phyloP scores from a whole-genome alignment of 2,797 vertebrate genomes.

The Pangasius krempfi region DNA sequence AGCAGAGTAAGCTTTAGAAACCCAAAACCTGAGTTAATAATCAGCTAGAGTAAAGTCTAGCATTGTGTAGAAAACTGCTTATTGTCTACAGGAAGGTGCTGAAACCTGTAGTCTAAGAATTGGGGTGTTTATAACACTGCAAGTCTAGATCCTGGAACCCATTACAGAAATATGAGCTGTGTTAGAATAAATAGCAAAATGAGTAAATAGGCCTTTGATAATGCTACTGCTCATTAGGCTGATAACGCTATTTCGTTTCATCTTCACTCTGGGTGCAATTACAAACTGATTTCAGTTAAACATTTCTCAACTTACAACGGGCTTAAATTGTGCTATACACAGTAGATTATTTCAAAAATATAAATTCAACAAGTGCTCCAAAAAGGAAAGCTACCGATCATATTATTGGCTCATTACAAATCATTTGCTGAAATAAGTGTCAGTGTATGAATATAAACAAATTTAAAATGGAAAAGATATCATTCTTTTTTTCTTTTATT shows the following conservation, averaged over 20 bases:
- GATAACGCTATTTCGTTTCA: conserved; percentile 8
- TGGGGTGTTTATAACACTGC: conserved; percentile 25
- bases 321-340: background rate
- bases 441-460: background rate
- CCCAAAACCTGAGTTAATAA: conserved; percentile 53
- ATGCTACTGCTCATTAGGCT: background rate
- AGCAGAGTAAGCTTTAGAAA: conserved; percentile 47
- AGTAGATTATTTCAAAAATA: conserved; percentile 4
- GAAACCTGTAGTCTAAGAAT: conserved; percentile 45
- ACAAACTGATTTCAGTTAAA: background rate
- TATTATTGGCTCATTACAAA: background rate
- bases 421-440: background rate
- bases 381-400: background rate
- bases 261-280: background rate
- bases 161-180: conserved; percentile 36
- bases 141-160: conserved; percentile 20
- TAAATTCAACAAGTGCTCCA: background rate
- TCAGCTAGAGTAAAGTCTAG: conserved; percentile 49
- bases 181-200: conserved; percentile 24
- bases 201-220: background rate
- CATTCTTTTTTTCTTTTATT: background rate
- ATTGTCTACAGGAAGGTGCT: conserved; percentile 47
- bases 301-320: background rate
- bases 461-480: background rate
- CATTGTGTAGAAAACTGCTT: conserved; percentile 53